A percentile compares a stretch with the other conserved stretches of the same genome.
phyloP scores from a whole-genome alignment of 2,797 vertebrate genomes.

The Lutra lutra region DNA sequence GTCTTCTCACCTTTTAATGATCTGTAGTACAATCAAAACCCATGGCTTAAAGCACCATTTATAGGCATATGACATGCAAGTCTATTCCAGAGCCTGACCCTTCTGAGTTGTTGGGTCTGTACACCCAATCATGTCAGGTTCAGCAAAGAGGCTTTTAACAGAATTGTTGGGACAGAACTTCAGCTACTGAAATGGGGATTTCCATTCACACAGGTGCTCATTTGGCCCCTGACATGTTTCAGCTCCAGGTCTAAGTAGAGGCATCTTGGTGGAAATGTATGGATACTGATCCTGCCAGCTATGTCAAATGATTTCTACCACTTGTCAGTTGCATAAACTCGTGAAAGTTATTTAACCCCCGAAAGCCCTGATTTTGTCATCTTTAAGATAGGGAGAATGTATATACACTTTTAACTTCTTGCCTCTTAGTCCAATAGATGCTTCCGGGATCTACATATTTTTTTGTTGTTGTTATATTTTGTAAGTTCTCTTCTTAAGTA shows the following conservation, averaged over 20 bases:
- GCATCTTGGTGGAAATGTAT: not conserved
- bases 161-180: not conserved
- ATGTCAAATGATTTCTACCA: not conserved
- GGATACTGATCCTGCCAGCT: not conserved
- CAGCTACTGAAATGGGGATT: not conserved
- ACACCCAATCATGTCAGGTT: not conserved
- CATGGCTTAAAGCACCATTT: not conserved
- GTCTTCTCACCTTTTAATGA: not conserved
- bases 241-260: not conserved
- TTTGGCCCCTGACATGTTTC: not conserved
- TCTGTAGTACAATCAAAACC: not conserved
- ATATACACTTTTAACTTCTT: not conserved
- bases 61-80: not conserved
- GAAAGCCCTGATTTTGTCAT: not conserved
- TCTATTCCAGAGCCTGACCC: not conserved
- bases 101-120: not conserved
- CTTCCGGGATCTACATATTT: not conserved
- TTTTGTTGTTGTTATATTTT: constrained; percentile 35
- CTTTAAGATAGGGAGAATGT: not conserved
- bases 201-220: not conserved
- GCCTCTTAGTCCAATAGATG: not conserved
- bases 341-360: not conserved
- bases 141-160: not conserved
- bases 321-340: not conserved
- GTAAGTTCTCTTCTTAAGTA: constrained; percentile 31